Percentiles rank a stretch among this genome's conserved stretches.
Conservation (phyloP, 2,113 vertebrate species). For the Cromileptes altivelis region DNA sequence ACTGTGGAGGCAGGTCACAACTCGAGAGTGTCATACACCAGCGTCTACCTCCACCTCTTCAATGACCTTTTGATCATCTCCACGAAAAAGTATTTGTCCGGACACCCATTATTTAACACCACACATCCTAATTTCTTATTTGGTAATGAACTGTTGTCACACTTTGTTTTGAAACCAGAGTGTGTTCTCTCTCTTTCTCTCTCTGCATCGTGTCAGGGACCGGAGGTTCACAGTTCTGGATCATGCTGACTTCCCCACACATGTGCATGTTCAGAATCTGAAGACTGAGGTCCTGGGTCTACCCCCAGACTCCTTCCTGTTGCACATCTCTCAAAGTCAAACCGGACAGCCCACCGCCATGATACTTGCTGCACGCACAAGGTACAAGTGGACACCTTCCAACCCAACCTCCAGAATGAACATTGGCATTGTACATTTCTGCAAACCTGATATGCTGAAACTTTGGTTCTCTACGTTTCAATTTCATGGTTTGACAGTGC, state of each 20-base stretch:
- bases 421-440: no score
- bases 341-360: slow-evolving; percentile 61
- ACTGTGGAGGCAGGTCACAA: slow-evolving; percentile 40
- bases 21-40: slow-evolving; percentile 63
- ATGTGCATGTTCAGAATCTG: slow-evolving; percentile 73
- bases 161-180: not conserved
- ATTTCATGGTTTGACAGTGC: no score
- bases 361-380: slow-evolving; percentile 76
- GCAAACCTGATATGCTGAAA: no score
- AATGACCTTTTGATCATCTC: slow-evolving; percentile 84
- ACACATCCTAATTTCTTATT: not conserved
- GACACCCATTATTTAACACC: not conserved
- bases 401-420: no score
- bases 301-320: slow-evolving; percentile 78
- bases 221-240: slow-evolving; percentile 81
- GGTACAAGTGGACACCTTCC: slow-evolving; percentile 47
- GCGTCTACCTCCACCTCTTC: slow-evolving; percentile 82
- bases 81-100: slow-evolving; percentile 73
- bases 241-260: slow-evolving; percentile 77
- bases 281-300: slow-evolving; percentile 74
- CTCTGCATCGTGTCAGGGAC: slow-evolving; percentile 63
- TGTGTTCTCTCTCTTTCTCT: not conserved
- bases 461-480: no score
- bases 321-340: slow-evolving; percentile 79
- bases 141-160: not conserved